Percentiles rank a stretch among this genome's conserved stretches.
Conservation (phyloP, 2,888 invertebrate species). For the Chaitophorus viminalis region DNA sequence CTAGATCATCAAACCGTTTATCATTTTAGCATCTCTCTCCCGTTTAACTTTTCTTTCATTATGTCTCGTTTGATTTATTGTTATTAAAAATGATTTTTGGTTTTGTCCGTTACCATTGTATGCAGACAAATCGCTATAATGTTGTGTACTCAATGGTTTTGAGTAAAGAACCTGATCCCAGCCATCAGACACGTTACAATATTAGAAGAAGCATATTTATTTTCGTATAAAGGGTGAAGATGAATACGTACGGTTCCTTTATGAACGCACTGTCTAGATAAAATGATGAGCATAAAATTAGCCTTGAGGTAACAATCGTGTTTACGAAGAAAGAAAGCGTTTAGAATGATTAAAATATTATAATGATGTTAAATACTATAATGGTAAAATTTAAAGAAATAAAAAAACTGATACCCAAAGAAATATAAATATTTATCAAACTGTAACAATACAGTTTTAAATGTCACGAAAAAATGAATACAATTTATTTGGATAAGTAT, state of each 20-base stretch:
- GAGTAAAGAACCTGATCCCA: conserved; percentile 22
- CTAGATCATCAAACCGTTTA: conserved; percentile 21
- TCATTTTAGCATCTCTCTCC: conserved; percentile 19
- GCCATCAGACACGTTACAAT: background rate
- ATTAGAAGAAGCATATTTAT: conserved; percentile 36
- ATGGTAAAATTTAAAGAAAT: no score
- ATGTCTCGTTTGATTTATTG: conserved; percentile 37
- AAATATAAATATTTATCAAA: background rate
- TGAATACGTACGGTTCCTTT: conserved; percentile 10
- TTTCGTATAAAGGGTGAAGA: conserved; percentile 25
- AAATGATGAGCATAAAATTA: conserved; percentile 22
- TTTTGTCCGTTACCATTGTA: conserved; percentile 22
- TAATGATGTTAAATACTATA: background rate
- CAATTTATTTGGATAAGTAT: background rate
- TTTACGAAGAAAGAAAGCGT: background rate
- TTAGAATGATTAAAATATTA: background rate
- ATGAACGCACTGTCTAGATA: conserved; percentile 4
- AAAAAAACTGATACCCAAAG: background rate
- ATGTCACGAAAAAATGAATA: background rate
- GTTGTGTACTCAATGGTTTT: conserved; percentile 21
- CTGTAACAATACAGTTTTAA: background rate
- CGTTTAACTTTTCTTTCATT: conserved; percentile 16
- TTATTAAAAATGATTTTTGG: conserved; percentile 20
- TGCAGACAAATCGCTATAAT: conserved; percentile 28
- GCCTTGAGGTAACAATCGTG: background rate